Base-by-base conservation (phyloP, 2,113 vertebrate genomes). In the Chaetura pelagica region DNA sequence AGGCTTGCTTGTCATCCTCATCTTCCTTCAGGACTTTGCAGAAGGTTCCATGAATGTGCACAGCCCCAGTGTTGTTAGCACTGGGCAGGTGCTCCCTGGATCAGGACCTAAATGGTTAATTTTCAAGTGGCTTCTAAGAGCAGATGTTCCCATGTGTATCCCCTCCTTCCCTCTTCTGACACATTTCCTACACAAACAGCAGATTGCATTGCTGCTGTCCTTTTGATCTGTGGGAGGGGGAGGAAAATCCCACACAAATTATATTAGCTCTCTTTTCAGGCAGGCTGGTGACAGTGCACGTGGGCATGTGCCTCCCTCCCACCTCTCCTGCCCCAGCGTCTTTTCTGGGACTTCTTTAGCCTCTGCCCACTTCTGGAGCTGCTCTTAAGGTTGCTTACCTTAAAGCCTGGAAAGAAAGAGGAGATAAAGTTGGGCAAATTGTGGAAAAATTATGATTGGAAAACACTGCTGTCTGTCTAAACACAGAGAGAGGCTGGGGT, bases 121-220 rank as follows among this genome's bases (percentile, higher is more conserved):
- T 87, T 94, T 83, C 84, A 91, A 97, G 95, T 94, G 95, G 87
- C 94, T 96, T 94, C 95, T 94, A 94, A 35, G 92, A 96, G 95
- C 96, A 96, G 95, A 96, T 96, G 94, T 95, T 96, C 96, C 91
- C 94, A 95, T 94, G 92, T 94, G 94, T 92, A 92, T 95, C 89
- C 95, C 94, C 95, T 97, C 96, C 93, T 96, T 97, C 94, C 96
- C 90, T 95, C 88, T 96, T 93, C 92, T 96, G 96, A 97, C 96
- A 97, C 96, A 96, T 96, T 97, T 97, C 93, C 96, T 97, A 96
- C 95, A 96, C 95, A 96, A 94, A 94, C 96, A 97, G 96, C 96
- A 97, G 96, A 96, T 95, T 96, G 94, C 96, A 79, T 96, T 94
- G 96, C 96, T 96, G 96, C 93, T 94, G 95, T 96, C 95, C 96